phyloP scores from a whole-genome alignment of 2,888 invertebrate genomes.

The Punctoribates punctum region DNA sequence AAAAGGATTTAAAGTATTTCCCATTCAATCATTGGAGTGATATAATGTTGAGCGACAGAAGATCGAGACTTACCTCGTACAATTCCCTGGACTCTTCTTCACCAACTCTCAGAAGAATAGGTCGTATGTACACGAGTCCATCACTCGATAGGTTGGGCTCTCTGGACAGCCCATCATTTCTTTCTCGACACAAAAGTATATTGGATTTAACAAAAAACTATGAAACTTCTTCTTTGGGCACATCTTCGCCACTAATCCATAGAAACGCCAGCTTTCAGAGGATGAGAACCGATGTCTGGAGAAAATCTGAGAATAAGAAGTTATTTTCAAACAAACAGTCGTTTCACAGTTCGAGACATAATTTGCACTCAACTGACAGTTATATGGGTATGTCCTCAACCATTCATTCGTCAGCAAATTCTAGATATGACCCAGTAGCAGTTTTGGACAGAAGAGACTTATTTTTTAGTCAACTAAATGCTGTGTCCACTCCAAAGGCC shows the following conservation, averaged over 20 bases:
- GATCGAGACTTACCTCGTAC: neutral
- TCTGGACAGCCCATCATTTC: neutral
- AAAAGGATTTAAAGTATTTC: too few species aligned
- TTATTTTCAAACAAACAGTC: neutral
- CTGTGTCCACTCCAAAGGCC: neutral
- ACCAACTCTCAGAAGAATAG: neutral
- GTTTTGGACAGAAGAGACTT: slow-evolving; percentile 10
- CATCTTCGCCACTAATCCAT: neutral
- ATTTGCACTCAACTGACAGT: neutral
- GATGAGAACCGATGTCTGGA: slow-evolving; percentile 5
- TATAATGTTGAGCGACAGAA: neutral
- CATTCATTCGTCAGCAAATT: neutral
- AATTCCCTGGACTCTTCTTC: neutral
- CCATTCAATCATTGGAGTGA: too few species aligned
- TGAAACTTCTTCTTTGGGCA: neutral
- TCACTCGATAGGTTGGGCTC: neutral
- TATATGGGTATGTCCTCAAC: neutral
- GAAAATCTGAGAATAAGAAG: neutral
- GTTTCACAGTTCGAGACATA: neutral
- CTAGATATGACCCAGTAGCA: neutral
- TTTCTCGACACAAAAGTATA: slow-evolving; percentile 12
- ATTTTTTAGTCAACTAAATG: neutral
- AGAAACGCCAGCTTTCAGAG: slow-evolving; percentile 3
- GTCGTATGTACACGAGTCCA: slow-evolving; percentile 31
- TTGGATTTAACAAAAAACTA: neutral